phyloP scores from a whole-genome alignment of 2,888 invertebrate genomes.

The Yponomeuta malinellus region DNA sequence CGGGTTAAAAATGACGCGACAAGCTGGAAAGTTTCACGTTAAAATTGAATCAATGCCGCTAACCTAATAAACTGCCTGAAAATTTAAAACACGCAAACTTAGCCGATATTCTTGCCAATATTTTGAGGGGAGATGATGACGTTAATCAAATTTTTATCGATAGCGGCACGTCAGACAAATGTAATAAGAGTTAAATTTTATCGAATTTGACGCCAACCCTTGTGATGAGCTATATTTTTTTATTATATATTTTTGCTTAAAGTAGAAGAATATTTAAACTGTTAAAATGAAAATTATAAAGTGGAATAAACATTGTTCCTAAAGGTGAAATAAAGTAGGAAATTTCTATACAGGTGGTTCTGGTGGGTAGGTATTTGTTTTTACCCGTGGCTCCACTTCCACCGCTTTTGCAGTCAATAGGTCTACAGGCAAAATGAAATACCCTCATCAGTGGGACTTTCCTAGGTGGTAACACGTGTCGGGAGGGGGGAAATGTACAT shows the following conservation, averaged over 20 bases:
- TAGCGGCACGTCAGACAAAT: conserved; percentile 5
- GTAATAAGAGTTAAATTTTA: conserved; percentile 9
- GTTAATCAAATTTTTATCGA: conserved; percentile 6
- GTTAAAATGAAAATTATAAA: too few relatives aligned
- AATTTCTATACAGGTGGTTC: too few relatives aligned
- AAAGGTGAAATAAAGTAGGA: too few relatives aligned
- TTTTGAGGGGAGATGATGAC: background rate
- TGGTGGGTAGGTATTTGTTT: too few relatives aligned
- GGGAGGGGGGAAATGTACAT: too few relatives aligned
- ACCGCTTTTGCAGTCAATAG: too few relatives aligned
- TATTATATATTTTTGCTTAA: background rate
- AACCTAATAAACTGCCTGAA: background rate
- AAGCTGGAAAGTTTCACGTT: background rate
- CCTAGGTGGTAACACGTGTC: too few relatives aligned
- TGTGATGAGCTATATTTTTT: background rate
- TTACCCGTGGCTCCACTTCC: too few relatives aligned
- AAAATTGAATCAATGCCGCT: background rate
- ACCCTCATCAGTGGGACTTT: too few relatives aligned
- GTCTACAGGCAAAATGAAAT: too few relatives aligned
- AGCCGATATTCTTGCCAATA: background rate
- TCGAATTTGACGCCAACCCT: background rate
- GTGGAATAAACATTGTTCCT: too few relatives aligned
- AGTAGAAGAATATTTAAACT: too few relatives aligned
- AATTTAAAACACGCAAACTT: background rate
- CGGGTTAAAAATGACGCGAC: background rate